These are phyloP conservation scores for Empidonax traillii DNA, from an alignment of 2,113 vertebrate genomes.

Conservation along the genomic window DNA sequence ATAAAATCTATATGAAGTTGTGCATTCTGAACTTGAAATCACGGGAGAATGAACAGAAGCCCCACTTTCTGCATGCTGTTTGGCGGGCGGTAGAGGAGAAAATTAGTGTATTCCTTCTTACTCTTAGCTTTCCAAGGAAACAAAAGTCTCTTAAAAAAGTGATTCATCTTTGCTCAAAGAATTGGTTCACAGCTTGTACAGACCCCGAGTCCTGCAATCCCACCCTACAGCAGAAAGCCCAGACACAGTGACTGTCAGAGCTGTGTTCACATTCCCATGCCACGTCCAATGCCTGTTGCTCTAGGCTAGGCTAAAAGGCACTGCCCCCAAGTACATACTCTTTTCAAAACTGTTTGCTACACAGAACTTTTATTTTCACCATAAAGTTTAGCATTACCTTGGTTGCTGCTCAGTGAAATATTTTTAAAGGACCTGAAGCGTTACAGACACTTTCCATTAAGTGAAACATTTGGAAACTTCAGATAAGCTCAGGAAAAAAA, in stretches of 20 bases:
- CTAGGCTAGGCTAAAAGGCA: not conserved
- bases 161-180: not conserved
- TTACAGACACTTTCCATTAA: constrained; percentile 26
- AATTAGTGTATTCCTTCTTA: not conserved
- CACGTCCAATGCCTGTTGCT: not conserved
- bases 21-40: not conserved
- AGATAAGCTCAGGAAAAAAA: not conserved
- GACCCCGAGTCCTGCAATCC: not conserved
- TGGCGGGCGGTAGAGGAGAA: too few species aligned
- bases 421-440: constrained; percentile 9
- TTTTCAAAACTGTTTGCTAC: not conserved
- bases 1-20: not conserved
- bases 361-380: not conserved
- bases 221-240: not conserved
- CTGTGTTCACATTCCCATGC: not conserved
- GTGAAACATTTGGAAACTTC: constrained; percentile 25
- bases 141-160: not conserved
- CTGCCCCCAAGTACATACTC: not conserved
- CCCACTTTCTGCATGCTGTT: not conserved
- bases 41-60: not conserved
- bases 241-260: not conserved
- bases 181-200: not conserved
- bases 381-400: not conserved
- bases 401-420: not conserved
- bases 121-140: not conserved